A percentile compares a stretch with the other conserved stretches of the same genome.
Conservation (phyloP, 1,140 invertebrate genomes). For the Bombus breviceps region DNA sequence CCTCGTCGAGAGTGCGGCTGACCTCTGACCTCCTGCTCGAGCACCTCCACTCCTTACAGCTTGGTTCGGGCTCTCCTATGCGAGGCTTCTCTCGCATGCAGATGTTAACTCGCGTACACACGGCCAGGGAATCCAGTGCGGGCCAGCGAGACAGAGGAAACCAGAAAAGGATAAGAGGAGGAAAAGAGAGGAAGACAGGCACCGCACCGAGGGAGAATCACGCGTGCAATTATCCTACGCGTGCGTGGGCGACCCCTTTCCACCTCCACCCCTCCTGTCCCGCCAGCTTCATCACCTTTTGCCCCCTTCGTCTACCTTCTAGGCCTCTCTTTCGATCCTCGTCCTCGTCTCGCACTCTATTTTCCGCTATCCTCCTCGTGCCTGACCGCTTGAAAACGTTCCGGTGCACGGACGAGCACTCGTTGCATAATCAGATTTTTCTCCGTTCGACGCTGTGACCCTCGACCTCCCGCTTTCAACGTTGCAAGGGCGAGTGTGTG, state of each 20-base stretch:
- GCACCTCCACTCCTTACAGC: slow-evolving; percentile 61
- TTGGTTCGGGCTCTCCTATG: slow-evolving; percentile 47
- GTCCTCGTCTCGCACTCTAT: slow-evolving; percentile 37
- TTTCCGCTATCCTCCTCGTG: slow-evolving; percentile 53
- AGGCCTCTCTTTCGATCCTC: slow-evolving; percentile 14
- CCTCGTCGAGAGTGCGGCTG: slow-evolving; percentile 75
- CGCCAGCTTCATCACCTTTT: slow-evolving; percentile 42
- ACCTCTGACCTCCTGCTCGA: slow-evolving; percentile 71
- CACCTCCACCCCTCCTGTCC: slow-evolving; percentile 42
- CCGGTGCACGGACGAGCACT: slow-evolving; percentile 44
- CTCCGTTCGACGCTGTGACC: slow-evolving; percentile 44
- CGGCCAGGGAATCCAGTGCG: slow-evolving; percentile 53
- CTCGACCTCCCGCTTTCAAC: slow-evolving; percentile 38
- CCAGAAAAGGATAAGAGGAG: background rate
- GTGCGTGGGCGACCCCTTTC: slow-evolving; percentile 74
- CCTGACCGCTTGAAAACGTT: slow-evolving; percentile 25
- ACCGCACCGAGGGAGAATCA: slow-evolving; percentile 78
- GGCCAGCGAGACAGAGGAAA: slow-evolving; percentile 20
- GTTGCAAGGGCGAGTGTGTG: slow-evolving; percentile 34
- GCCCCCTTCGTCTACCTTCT: slow-evolving; percentile 43
- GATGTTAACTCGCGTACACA: slow-evolving; percentile 68
- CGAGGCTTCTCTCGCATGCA: slow-evolving; percentile 72
- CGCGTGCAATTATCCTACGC: slow-evolving; percentile 82
- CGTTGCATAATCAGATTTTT: slow-evolving; percentile 66
- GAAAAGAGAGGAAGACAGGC: slow-evolving; percentile 48